Evolutionary conservation across 92 coral and sea anemone genomes (phyloP).

Genomic region (Heteractis magnifica): DNA sequence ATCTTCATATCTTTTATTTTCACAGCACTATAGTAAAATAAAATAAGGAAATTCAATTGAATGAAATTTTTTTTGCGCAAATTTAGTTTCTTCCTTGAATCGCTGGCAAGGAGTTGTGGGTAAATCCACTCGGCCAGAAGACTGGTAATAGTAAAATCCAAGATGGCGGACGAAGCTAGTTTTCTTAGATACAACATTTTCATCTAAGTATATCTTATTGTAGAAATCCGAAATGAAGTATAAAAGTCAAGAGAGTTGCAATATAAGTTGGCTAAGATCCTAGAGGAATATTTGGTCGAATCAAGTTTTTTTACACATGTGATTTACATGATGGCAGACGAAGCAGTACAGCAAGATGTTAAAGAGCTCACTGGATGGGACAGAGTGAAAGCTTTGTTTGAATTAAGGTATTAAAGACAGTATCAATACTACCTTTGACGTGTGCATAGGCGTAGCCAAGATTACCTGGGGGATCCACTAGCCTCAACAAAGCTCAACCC

Average conservation of each 20-base stretch:
- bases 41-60: not conserved
- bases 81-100: not conserved
- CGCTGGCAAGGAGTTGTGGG: slow-evolving; percentile 5
- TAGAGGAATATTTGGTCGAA: not conserved
- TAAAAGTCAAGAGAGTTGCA: not conserved
- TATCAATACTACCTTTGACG: not conserved
- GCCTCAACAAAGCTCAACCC: not conserved
- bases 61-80: not conserved
- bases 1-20: no score
- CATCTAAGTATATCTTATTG: not conserved
- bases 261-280: not conserved
- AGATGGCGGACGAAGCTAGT: slow-evolving; percentile 60
- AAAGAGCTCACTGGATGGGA: slow-evolving; percentile 66
- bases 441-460: not conserved
- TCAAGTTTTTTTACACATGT: not conserved
- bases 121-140: not conserved
- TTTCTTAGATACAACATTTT: not conserved
- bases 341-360: not conserved
- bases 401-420: slow-evolving; percentile 35
- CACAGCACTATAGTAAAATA: no score
- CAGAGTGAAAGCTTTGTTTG: slow-evolving; percentile 69
- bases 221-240: not conserved
- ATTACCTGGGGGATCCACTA: no score
- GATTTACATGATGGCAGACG: not conserved
- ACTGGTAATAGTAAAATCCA: slow-evolving; percentile 25